Evolutionary conservation across 1,140 invertebrate genomes (phyloP).

Genomic region (Medauroidea extradentata): DNA sequence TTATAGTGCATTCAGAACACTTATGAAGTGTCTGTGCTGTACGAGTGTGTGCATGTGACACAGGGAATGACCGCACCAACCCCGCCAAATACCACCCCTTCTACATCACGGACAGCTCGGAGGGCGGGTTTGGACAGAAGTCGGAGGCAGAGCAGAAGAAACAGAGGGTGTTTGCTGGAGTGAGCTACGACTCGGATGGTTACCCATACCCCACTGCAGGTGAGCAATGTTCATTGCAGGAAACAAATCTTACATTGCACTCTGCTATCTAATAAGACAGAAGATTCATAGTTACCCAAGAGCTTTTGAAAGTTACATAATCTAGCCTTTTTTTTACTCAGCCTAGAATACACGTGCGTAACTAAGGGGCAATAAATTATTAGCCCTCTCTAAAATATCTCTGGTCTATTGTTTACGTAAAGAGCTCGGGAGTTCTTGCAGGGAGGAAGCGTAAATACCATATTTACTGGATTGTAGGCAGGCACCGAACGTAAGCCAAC

Average conservation of each 20-base stretch:
- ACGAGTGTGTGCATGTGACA: background rate
- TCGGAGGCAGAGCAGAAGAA: slow-evolving; percentile 58
- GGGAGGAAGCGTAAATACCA: too few relatives aligned
- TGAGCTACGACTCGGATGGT: slow-evolving; percentile 66
- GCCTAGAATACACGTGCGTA: too few relatives aligned
- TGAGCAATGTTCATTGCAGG: slow-evolving; percentile 33
- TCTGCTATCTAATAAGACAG: background rate
- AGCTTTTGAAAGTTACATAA: too few relatives aligned
- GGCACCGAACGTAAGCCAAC: too few relatives aligned
- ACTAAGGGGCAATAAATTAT: too few relatives aligned
- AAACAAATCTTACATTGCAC: too few relatives aligned
- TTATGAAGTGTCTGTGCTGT: background rate
- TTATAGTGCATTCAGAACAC: background rate
- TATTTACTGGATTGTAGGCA: too few relatives aligned
- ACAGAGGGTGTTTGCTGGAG: slow-evolving; percentile 74
- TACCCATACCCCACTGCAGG: slow-evolving; percentile 74
- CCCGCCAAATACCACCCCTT: slow-evolving; percentile 82
- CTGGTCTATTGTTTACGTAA: too few relatives aligned
- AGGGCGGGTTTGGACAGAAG: slow-evolving; percentile 80
- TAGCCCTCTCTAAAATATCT: too few relatives aligned
- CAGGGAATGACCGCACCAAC: slow-evolving; percentile 47
- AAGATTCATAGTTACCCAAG: too few relatives aligned
- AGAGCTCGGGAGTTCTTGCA: too few relatives aligned
- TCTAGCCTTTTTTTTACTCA: too few relatives aligned
- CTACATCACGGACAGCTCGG: slow-evolving; percentile 82